Percentiles rank a stretch among this genome's conserved stretches.
These are phyloP conservation scores for Piprites chloris DNA, from an alignment of 2,113 vertebrate species.

Conservation along the genomic window DNA sequence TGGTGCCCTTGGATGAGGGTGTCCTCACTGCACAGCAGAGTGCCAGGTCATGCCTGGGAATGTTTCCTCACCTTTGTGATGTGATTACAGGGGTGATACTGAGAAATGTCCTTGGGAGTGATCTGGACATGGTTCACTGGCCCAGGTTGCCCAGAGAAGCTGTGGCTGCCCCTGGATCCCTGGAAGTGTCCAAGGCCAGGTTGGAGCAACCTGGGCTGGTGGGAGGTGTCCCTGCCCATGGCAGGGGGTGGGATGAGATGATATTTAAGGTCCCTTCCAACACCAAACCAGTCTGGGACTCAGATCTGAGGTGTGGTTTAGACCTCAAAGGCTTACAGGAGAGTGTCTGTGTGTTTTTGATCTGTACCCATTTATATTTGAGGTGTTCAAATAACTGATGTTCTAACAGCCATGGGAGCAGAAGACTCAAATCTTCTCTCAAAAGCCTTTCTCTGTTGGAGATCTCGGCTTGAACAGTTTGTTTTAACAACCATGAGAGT, in stretches of 20 bases:
- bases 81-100: not conserved
- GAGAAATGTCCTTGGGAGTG: not conserved
- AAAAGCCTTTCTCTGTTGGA: not conserved
- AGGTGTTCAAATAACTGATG: no score
- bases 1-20: not conserved
- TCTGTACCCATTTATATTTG: no score
- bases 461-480: not conserved
- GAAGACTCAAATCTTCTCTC: not conserved
- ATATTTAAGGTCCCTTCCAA: not conserved
- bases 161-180: not conserved
- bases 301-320: not conserved
- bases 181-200: not conserved
- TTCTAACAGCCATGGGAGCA: not conserved
- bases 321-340: not conserved
- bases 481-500: not conserved
- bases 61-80: not conserved
- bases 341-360: not conserved
- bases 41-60: not conserved
- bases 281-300: not conserved
- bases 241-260: rapidly evolving
- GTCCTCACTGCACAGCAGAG: not conserved
- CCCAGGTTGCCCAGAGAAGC: not conserved
- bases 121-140: not conserved
- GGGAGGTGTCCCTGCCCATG: not conserved
- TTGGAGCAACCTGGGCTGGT: not conserved